phyloP scores from a whole-genome alignment of 2,113 vertebrate genomes.

The Hyla sarda region DNA sequence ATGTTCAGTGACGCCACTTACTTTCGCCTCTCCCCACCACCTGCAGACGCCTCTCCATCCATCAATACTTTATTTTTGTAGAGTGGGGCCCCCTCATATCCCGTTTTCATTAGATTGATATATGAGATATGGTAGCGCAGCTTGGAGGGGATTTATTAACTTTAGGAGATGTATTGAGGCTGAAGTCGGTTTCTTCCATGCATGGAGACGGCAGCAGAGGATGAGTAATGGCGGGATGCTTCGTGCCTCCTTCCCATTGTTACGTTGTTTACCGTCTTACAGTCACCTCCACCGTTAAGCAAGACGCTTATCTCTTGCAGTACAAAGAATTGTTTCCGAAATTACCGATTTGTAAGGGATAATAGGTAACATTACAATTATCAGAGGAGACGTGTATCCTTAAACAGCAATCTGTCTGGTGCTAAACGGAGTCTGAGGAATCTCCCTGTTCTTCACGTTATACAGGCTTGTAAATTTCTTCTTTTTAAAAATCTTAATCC shows the following conservation, averaged over 20 bases:
- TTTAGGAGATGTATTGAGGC: background rate
- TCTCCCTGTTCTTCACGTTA: too few relatives aligned
- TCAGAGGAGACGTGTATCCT: too few relatives aligned
- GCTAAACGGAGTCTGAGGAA: too few relatives aligned
- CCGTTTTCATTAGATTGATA: slow-evolving; percentile 15
- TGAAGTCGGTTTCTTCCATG: background rate
- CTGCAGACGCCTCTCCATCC: background rate
- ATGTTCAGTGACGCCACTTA: background rate
- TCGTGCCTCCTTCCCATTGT: background rate
- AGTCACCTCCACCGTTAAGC: background rate
- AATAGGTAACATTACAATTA: too few relatives aligned
- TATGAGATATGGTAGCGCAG: background rate
- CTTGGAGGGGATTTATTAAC: slow-evolving; percentile 5
- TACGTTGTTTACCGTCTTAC: background rate
- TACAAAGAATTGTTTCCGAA: background rate
- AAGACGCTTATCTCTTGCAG: background rate
- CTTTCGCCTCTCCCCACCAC: background rate
- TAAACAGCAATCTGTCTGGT: too few relatives aligned
- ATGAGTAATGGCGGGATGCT: background rate
- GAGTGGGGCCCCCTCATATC: background rate
- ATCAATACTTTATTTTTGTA: slow-evolving; percentile 10
- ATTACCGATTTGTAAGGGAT: too few relatives aligned
- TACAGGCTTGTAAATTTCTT: too few relatives aligned
- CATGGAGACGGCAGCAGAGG: background rate
- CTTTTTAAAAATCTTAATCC: too few relatives aligned